These are phyloP conservation scores for Erpobdella octoculata DNA, from an alignment of 2,888 invertebrate species.

Conservation along the genomic window DNA sequence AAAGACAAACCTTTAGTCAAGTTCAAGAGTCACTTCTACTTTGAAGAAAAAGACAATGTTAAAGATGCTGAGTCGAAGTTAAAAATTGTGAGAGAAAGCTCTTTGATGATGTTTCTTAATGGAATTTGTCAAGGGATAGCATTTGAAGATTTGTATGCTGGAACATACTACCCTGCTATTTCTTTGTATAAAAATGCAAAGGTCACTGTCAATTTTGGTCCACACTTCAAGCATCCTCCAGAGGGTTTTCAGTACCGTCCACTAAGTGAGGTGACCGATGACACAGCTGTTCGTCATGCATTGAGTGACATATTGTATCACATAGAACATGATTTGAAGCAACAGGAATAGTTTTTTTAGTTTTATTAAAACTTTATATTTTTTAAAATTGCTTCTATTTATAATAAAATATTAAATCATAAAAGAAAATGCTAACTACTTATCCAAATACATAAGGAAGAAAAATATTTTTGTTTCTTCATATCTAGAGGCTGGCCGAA, in stretches of 20 bases:
- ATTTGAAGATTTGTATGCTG: conserved; percentile 74
- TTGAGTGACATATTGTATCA: no score
- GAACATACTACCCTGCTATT: conserved; percentile 85
- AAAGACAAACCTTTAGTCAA: conserved; percentile 95
- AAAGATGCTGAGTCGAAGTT: conserved; percentile 75
- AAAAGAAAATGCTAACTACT: no score
- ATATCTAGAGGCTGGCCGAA: no score
- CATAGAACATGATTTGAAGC: no score
- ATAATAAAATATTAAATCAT: no score
- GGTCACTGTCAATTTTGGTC: conserved; percentile 77
- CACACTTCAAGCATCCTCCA: conserved; percentile 79
- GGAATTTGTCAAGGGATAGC: conserved; percentile 82
- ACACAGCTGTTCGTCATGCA: no score
- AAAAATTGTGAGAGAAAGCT: conserved; percentile 72
- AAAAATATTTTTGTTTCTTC: no score
- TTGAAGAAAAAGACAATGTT: conserved; percentile 92
- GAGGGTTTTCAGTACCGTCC: conserved; percentile 38
- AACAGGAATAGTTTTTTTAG: no score
- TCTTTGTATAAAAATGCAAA: conserved; percentile 81
- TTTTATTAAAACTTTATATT: no score
- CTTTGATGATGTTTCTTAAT: conserved; percentile 62
- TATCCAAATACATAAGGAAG: no score
- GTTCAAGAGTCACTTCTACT: conserved; percentile 95
- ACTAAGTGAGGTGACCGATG: no score
- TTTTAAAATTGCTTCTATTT: no score